Evolutionary conservation across 2,797 vertebrate species (phyloP).

Genomic region (Spea hammondii): DNA sequence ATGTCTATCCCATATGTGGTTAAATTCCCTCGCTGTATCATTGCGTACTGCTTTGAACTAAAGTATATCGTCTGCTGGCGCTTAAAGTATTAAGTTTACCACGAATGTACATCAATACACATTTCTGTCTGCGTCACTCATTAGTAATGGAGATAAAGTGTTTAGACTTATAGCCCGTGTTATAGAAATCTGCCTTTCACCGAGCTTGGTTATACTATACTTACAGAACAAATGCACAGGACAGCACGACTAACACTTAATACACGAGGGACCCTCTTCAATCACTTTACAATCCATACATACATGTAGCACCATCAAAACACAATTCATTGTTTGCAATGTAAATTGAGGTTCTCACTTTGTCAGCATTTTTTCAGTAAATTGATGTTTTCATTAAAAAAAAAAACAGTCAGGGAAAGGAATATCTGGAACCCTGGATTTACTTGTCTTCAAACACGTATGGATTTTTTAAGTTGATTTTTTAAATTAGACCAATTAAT

Average conservation of each 20-base stretch:
- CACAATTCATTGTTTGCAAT: conserved; percentile 29
- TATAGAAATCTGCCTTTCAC: neutral
- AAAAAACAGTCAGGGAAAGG: neutral
- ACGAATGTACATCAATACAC: no score
- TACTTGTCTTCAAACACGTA: conserved; percentile 41
- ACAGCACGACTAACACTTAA: conserved; percentile 5
- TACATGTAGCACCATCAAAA: conserved; percentile 16
- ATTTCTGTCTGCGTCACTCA: no score
- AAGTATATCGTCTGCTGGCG: no score
- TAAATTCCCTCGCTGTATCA: no score
- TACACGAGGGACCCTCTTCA: conserved; percentile 21
- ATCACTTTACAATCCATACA: conserved; percentile 23
- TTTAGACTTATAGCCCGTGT: neutral
- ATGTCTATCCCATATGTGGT: no score
- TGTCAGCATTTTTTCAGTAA: conserved; percentile 27
- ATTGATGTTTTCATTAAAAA: conserved; percentile 23
- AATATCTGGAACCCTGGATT: conserved; percentile 29
- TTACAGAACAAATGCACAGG: neutral
- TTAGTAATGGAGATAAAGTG: no score
- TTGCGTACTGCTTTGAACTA: no score
- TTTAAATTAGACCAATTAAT: conserved; percentile 55
- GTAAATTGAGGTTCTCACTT: conserved; percentile 36
- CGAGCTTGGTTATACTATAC: neutral
- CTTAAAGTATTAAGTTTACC: no score
- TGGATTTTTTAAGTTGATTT: conserved; percentile 34